Percentiles rank a stretch among this genome's conserved stretches.
phyloP scores from a whole-genome alignment of 2,113 vertebrate genomes.

The Castor canadensis region DNA sequence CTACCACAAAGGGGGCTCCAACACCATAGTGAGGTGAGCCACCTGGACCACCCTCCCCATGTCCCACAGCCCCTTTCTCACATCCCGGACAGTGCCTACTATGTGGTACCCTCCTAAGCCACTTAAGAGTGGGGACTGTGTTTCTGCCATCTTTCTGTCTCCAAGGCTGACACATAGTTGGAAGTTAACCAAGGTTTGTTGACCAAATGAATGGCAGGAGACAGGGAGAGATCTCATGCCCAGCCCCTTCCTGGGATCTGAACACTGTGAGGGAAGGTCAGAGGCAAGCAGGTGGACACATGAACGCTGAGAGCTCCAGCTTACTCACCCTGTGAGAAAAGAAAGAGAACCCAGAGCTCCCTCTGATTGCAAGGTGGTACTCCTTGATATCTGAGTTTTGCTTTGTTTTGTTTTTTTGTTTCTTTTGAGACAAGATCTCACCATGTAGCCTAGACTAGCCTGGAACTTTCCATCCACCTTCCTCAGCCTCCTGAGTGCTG shows the following conservation, averaged over 20 bases:
- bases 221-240: background rate
- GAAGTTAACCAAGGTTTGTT: background rate
- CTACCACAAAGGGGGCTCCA: conserved; percentile 93
- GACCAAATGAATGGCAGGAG: background rate
- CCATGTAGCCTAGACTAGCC: background rate
- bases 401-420: no score
- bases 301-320: background rate
- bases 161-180: background rate
- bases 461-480: background rate
- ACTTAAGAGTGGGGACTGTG: background rate
- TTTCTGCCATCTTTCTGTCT: background rate
- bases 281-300: background rate
- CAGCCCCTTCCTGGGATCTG: background rate
- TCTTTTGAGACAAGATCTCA: no score
- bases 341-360: background rate
- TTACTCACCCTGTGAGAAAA: background rate
- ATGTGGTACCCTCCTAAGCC: rapidly evolving
- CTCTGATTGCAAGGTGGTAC: background rate
- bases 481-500: background rate
- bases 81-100: background rate
- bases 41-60: rapidly evolving
- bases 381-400: background rate
- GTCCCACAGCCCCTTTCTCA: rapidly evolving
- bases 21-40: conserved; percentile 90
- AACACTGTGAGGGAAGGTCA: background rate